These are phyloP conservation scores for Threskiornis aethiopicus DNA, from an alignment of 2,797 vertebrate species.

Conservation along the genomic window DNA sequence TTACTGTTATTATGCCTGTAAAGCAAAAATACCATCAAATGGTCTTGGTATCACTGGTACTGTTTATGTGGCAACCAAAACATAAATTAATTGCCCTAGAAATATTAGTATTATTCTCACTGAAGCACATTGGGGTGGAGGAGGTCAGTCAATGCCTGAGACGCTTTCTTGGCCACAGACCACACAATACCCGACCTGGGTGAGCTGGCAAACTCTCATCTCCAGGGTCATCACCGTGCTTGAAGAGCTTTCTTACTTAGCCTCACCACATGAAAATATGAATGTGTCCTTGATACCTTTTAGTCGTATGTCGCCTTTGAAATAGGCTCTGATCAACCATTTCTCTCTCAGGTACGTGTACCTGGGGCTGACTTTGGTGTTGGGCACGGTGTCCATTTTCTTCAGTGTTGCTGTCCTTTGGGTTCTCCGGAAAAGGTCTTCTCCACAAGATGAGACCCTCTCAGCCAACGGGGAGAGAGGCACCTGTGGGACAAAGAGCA, in stretches of 20 bases:
- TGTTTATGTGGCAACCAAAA: not conserved
- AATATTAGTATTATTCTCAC: not conserved
- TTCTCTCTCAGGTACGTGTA: slow-evolving; percentile 75
- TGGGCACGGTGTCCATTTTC: slow-evolving; percentile 74
- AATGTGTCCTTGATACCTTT: not conserved
- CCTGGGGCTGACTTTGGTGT: slow-evolving; percentile 73
- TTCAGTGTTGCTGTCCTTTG: slow-evolving; percentile 71
- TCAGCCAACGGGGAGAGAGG: slow-evolving; percentile 47
- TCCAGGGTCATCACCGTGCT: not conserved
- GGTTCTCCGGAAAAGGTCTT: slow-evolving; percentile 68
- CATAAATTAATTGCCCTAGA: not conserved
- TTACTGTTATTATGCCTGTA: not conserved
- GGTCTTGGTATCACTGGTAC: not conserved
- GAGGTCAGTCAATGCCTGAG: not conserved
- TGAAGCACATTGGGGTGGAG: not conserved
- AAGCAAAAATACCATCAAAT: not conserved
- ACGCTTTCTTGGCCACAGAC: not conserved
- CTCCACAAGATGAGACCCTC: slow-evolving; percentile 34
- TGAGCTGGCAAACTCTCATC: not conserved
- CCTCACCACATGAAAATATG: not conserved
- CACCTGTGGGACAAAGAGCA: slow-evolving; percentile 37
- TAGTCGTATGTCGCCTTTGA: not conserved
- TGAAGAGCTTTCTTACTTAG: not conserved
- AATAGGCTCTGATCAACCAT: slow-evolving; percentile 29
- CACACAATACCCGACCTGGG: not conserved